Evolutionary conservation across 2,888 invertebrate genomes (phyloP).

Genomic region (Drosophila eohydei): DNA sequence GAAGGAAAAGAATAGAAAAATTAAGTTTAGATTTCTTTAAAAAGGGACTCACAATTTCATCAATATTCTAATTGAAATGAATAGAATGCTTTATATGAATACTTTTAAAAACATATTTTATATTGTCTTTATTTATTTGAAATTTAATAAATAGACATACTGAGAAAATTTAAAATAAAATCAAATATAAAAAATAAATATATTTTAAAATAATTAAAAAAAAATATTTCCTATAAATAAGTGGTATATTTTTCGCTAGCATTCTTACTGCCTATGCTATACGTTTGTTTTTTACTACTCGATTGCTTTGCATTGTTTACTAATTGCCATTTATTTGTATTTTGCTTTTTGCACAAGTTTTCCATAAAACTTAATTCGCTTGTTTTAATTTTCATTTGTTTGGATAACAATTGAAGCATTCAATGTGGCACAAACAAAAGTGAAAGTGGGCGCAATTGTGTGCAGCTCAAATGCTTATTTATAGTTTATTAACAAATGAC

Average conservation of each 20-base stretch:
- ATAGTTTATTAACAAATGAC: conserved; percentile 69
- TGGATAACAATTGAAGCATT: conserved; percentile 54
- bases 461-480: conserved; percentile 27
- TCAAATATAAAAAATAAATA: no score
- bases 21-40: no score
- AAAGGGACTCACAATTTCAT: no score
- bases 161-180: neutral
- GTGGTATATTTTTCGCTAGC: conserved; percentile 12
- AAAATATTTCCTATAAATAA: neutral
- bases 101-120: neutral
- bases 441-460: conserved; percentile 25
- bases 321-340: conserved; percentile 64
- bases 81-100: neutral
- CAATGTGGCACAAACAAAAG: conserved; percentile 46
- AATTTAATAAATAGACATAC: no score
- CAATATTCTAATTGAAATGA: no score
- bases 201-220: no score
- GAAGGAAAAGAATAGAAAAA: no score
- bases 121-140: no score
- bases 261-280: no score
- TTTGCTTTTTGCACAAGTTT: conserved; percentile 50
- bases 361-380: conserved; percentile 66
- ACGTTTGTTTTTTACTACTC: conserved; percentile 7
- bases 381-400: conserved; percentile 58
- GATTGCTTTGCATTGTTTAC: conserved; percentile 57